Percentiles rank a stretch among this genome's conserved stretches.
Conservation (phyloP, 2,113 vertebrate species). For the Spea bombifrons region DNA sequence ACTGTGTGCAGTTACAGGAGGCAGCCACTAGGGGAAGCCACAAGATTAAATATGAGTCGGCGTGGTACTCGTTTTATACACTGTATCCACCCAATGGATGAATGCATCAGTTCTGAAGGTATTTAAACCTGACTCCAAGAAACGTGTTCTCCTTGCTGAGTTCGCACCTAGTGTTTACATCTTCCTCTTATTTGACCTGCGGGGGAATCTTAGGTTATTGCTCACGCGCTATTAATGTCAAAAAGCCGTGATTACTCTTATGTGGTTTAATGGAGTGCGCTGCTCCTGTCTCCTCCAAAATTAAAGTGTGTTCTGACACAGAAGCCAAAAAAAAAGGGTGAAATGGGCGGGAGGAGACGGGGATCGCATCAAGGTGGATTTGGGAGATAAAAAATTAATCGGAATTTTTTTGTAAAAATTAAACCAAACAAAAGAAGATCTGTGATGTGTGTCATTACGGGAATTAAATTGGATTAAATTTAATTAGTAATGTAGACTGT, state of each 20-base stretch:
- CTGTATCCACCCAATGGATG: neutral
- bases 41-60: neutral
- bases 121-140: slow-evolving; percentile 7
- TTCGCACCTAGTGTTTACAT: neutral
- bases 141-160: neutral
- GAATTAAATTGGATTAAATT: too few species aligned
- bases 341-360: neutral
- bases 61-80: neutral
- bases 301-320: neutral
- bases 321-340: neutral
- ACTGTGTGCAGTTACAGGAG: neutral
- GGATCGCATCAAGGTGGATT: too few species aligned
- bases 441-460: too few species aligned
- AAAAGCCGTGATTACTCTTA: slow-evolving; percentile 11
- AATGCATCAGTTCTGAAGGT: slow-evolving; percentile 18
- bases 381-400: too few species aligned
- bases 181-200: neutral
- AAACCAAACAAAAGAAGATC: too few species aligned
- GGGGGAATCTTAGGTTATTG: slow-evolving; percentile 15
- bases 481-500: too few species aligned
- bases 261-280: slow-evolving; percentile 15
- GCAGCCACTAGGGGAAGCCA: slow-evolving; percentile 14
- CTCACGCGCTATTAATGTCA: slow-evolving; percentile 20
- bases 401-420: too few species aligned
- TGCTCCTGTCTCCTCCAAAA: neutral